phyloP scores from a whole-genome alignment of 2,113 vertebrate species.

The Falcunculus frontatus region DNA sequence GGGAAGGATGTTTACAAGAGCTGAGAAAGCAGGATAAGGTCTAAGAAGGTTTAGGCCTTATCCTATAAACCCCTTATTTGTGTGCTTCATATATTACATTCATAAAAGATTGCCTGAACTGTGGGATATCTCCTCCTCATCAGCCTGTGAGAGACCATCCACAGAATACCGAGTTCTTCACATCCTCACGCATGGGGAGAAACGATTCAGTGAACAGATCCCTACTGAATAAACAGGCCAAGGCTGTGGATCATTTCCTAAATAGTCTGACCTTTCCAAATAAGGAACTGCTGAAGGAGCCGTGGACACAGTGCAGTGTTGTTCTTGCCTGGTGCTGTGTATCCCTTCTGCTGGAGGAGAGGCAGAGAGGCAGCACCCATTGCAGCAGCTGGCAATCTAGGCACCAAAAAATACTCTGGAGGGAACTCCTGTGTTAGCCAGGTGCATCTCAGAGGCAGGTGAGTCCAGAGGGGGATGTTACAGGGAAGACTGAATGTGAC shows the following conservation, averaged over 20 bases:
- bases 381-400: not conserved
- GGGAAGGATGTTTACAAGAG: not conserved
- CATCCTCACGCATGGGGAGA: accelerated
- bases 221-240: not conserved
- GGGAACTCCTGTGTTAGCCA: not conserved
- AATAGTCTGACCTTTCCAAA: not conserved
- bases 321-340: not conserved
- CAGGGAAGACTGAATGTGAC: not conserved
- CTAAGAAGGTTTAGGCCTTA: not conserved
- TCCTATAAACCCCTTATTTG: not conserved
- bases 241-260: not conserved
- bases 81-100: not conserved
- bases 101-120: not conserved
- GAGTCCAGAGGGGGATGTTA: not conserved
- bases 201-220: not conserved
- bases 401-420: not conserved
- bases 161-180: accelerated
- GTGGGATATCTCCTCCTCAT: not conserved
- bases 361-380: not conserved
- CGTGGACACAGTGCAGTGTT: not conserved
- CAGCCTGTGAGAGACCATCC: accelerated
- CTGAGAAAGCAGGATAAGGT: not conserved
- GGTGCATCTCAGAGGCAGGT: not conserved
- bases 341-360: not conserved
- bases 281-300: not conserved